Conservation (phyloP, 2,888 invertebrate species). For the Macrosoma leucophasiata region DNA sequence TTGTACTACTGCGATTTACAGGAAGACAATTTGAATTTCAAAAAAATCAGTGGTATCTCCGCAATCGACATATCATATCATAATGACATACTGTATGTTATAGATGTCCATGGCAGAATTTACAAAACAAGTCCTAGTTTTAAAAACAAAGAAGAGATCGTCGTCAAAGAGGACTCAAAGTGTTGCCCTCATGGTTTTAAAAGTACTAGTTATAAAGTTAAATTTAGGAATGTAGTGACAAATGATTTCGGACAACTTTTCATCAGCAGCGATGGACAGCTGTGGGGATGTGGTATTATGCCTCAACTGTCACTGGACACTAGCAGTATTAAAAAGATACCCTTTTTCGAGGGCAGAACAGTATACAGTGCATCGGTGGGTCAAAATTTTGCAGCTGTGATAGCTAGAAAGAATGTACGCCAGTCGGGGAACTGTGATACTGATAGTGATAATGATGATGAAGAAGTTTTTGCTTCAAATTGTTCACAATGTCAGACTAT, state of each 20-base stretch:
- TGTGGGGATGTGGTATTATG: conserved; percentile 82
- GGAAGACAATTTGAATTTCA: conserved; percentile 56
- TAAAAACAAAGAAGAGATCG: conserved; percentile 75
- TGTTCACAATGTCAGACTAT: conserved; percentile 79
- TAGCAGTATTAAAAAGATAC: conserved; percentile 77
- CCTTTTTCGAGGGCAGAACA: conserved; percentile 80
- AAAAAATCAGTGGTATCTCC: conserved; percentile 66
- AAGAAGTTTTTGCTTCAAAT: conserved; percentile 79
- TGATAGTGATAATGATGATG: conserved; percentile 76
- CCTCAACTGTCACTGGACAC: conserved; percentile 79
- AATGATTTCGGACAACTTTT: conserved; percentile 79
- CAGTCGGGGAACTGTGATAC: conserved; percentile 72
- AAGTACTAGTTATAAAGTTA: conserved; percentile 76
- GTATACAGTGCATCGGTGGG: conserved; percentile 85
- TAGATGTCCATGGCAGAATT: conserved; percentile 77
- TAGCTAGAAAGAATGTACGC: conserved; percentile 78
- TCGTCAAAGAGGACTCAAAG: conserved; percentile 78
- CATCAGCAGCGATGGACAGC: conserved; percentile 79
- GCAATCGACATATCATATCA: conserved; percentile 79
- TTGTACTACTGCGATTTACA: conserved; percentile 58
- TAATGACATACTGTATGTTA: conserved; percentile 75
- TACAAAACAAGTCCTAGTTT: conserved; percentile 74
- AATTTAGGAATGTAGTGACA: conserved; percentile 77
- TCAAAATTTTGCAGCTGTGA: conserved; percentile 83
- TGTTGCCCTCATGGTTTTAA: conserved; percentile 80